These are phyloP conservation scores for Nasalis larvatus DNA, from an alignment of 2,113 vertebrate species.

Conservation along the genomic window DNA sequence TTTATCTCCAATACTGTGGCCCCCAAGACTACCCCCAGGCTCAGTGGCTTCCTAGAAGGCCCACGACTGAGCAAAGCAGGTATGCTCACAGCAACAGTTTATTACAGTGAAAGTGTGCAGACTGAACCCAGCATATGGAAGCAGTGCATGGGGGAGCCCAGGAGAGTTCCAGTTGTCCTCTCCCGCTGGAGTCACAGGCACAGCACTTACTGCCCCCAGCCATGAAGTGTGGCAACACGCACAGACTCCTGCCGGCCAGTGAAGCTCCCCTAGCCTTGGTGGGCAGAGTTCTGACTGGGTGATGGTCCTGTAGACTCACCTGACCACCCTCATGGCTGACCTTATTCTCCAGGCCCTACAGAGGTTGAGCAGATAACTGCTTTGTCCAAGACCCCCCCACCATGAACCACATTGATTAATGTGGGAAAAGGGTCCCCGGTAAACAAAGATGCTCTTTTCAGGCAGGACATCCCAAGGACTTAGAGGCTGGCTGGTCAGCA, in stretches of 20 bases:
- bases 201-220: not conserved
- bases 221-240: fast-evolving
- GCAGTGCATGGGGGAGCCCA: not conserved
- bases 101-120: not conserved
- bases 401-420: not conserved
- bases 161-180: not conserved
- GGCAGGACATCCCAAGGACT: not conserved
- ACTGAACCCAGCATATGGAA: too few relatives aligned
- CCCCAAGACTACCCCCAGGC: not conserved
- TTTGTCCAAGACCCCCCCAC: not conserved
- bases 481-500: not conserved
- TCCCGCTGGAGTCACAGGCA: not conserved
- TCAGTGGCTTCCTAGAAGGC: too few relatives aligned
- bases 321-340: not conserved
- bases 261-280: too few relatives aligned
- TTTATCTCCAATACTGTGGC: not conserved
- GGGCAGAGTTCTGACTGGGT: too few relatives aligned
- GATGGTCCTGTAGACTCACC: not conserved
- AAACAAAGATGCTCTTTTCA: not conserved
- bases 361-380: not conserved
- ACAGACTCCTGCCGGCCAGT: fast-evolving
- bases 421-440: not conserved
- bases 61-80: too few relatives aligned
- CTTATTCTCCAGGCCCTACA: not conserved
- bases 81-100: not conserved